Conservation (phyloP, 1,140 invertebrate genomes). For the Neomicropteryx cornuta region DNA sequence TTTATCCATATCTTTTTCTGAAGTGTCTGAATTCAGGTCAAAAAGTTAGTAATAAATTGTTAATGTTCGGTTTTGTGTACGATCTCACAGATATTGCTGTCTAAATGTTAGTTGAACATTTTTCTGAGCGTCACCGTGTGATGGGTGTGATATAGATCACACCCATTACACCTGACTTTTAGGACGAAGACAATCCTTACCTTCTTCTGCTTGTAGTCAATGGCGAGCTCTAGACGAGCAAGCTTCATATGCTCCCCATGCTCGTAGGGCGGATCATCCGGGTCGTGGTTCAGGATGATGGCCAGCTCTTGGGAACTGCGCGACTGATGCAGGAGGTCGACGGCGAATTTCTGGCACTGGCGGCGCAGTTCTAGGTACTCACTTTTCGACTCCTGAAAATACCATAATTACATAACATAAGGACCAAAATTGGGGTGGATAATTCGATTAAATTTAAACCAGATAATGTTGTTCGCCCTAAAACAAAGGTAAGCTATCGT, state of each 20-base stretch:
- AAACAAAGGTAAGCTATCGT: slow-evolving; percentile 4
- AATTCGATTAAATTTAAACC: background rate
- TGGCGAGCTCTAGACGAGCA: slow-evolving; percentile 73
- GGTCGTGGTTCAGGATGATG: slow-evolving; percentile 83
- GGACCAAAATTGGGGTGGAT: background rate
- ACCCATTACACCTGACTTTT: too few species aligned
- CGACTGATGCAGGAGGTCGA: slow-evolving; percentile 80
- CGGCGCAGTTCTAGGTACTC: slow-evolving; percentile 71
- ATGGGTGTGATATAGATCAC: too few species aligned
- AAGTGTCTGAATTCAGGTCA: too few species aligned
- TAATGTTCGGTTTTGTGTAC: too few species aligned
- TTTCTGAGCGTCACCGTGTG: too few species aligned
- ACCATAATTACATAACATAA: background rate
- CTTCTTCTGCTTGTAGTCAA: slow-evolving; percentile 89
- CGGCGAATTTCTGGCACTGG: slow-evolving; percentile 86
- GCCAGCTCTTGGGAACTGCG: slow-evolving; percentile 82
- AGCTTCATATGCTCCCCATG: slow-evolving; percentile 66
- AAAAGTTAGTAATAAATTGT: too few species aligned
- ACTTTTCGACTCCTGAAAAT: slow-evolving; percentile 53
- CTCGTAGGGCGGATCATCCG: slow-evolving; percentile 51
- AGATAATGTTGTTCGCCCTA: too few species aligned
- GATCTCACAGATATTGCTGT: too few species aligned
- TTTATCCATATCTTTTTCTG: too few species aligned
- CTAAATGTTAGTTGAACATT: too few species aligned
- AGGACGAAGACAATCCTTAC: too few species aligned